Conservation (phyloP, 2,113 vertebrate species). For the Acrocephalus arundinaceus region DNA sequence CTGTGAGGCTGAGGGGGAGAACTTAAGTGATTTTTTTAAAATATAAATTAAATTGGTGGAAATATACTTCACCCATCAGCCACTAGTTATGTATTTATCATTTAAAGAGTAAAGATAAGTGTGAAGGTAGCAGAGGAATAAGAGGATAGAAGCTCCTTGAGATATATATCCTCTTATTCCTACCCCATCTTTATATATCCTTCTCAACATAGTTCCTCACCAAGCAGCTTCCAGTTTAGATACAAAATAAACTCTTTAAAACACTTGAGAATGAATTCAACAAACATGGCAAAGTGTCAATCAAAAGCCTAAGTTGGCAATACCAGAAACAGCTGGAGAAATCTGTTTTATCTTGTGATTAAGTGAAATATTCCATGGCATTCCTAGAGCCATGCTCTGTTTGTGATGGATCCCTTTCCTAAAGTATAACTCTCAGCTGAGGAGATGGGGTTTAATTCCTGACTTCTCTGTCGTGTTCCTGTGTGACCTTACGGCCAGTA, state of each 20-base stretch:
- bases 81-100: neutral
- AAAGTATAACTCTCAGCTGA: neutral
- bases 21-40: neutral
- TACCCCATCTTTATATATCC: neutral
- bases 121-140: neutral
- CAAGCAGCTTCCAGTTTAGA: neutral
- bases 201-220: neutral
- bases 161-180: neutral
- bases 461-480: neutral
- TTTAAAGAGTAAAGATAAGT: neutral
- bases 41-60: neutral
- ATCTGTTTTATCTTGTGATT: neutral
- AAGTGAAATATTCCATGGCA: neutral
- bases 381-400: neutral
- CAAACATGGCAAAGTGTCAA: neutral
- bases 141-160: neutral
- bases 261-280: neutral
- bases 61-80: neutral
- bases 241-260: neutral
- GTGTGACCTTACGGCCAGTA: neutral
- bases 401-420: neutral
- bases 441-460: neutral
- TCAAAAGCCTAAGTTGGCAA: neutral
- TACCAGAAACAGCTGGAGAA: neutral
- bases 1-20: neutral